Conservation (phyloP, 2,113 vertebrate genomes). For the Aplodontia rufa region DNA sequence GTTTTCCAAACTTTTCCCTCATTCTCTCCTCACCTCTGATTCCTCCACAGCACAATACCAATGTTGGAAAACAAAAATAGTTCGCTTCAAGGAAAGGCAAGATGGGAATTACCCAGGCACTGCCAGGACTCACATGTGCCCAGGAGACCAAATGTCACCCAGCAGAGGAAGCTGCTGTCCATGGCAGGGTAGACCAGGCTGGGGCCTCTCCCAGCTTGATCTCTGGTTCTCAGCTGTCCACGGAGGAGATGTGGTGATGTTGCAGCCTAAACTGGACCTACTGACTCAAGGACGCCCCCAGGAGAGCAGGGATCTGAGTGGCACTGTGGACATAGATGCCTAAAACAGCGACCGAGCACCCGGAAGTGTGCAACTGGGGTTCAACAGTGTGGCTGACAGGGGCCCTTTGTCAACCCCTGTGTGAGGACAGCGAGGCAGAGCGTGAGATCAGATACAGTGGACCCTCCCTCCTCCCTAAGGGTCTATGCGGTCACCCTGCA, state of each 20-base stretch:
- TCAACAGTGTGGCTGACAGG: fast-evolving
- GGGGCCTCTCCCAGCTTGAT: neutral
- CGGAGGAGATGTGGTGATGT: neutral
- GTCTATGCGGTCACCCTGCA: neutral
- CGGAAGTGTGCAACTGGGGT: fast-evolving
- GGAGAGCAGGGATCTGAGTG: neutral
- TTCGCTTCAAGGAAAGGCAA: neutral
- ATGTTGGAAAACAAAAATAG: neutral
- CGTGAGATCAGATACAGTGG: fast-evolving
- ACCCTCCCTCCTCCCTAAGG: fast-evolving
- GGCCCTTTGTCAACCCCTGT: fast-evolving
- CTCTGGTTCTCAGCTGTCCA: neutral
- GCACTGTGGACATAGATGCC: fast-evolving
- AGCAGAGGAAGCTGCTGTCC: constrained; percentile 36
- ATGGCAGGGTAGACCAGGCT: neutral
- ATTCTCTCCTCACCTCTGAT: too few relatives aligned
- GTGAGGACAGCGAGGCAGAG: fast-evolving
- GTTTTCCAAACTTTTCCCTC: too few relatives aligned
- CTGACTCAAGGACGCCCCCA: neutral
- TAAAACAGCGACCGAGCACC: fast-evolving
- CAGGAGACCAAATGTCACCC: constrained; percentile 42
- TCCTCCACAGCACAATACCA: too few relatives aligned
- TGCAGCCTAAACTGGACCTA: neutral
- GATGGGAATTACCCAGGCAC: neutral
- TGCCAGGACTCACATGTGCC: constrained; percentile 40